A percentile compares a stretch with the other conserved stretches of the same genome.
phyloP scores from a whole-genome alignment of 1,140 invertebrate species.

The Scaptomyza hsui region DNA sequence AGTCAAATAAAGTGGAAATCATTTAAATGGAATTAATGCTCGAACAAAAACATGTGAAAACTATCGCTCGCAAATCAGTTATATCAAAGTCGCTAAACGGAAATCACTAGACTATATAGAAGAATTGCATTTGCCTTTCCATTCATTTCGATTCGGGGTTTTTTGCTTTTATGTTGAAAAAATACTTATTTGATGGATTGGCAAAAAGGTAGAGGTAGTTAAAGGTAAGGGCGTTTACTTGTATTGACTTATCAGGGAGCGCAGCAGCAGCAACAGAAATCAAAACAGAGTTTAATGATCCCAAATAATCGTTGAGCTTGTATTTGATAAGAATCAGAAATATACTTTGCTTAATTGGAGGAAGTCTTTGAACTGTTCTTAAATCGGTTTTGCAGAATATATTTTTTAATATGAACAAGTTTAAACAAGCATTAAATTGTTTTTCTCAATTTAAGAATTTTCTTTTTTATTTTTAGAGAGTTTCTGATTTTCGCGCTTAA shows the following conservation, averaged over 20 bases:
- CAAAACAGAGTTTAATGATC: constrained; percentile 24
- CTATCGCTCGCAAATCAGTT: constrained; percentile 55
- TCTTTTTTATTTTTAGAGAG: too few relatives aligned
- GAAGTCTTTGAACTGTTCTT: too few relatives aligned
- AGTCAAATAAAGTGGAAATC: constrained; percentile 57
- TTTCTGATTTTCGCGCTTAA: too few relatives aligned
- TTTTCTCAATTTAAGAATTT: too few relatives aligned
- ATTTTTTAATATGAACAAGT: too few relatives aligned
- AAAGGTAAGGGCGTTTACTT: constrained; percentile 56
- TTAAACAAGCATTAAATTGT: too few relatives aligned
- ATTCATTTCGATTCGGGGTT: neutral
- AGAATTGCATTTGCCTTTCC: constrained; percentile 9
- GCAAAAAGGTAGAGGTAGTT: constrained; percentile 65
- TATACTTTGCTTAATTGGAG: too few relatives aligned
- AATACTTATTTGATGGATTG: constrained; percentile 37
- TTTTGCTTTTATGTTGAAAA: constrained; percentile 30
- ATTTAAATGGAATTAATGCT: constrained; percentile 80
- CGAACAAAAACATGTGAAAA: constrained; percentile 80
- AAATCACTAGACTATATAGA: constrained; percentile 14
- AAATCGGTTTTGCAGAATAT: too few relatives aligned
- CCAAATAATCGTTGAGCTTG: constrained; percentile 5
- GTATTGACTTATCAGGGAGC: constrained; percentile 42
- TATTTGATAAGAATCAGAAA: too few relatives aligned
- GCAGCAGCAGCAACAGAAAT: too few relatives aligned
- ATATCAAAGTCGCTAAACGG: constrained; percentile 27